Evolutionary conservation across 2,113 vertebrate genomes (phyloP).

Genomic region (Pantherophis guttatus): DNA sequence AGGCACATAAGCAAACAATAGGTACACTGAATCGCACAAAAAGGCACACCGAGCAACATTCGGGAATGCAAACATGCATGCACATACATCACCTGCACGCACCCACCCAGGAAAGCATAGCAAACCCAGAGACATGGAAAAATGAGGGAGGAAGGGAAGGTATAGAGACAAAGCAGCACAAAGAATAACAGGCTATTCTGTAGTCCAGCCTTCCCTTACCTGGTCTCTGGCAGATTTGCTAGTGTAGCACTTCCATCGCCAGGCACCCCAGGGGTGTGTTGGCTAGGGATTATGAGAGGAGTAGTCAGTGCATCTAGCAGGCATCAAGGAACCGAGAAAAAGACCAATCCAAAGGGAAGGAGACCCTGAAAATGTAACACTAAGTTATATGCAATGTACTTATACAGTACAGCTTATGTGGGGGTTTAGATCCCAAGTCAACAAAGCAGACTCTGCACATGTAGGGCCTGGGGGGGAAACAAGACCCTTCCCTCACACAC

Average conservation of each 20-base stretch:
- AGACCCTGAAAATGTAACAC: not conserved
- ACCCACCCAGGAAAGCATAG: not conserved
- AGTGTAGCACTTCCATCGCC: not conserved
- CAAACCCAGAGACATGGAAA: not conserved
- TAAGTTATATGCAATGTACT: not conserved
- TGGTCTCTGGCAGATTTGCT: not conserved
- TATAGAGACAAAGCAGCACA: not conserved
- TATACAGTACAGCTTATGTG: not conserved
- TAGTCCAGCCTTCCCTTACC: not conserved
- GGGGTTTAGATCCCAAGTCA: not conserved
- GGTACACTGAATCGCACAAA: not conserved
- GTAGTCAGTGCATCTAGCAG: not conserved
- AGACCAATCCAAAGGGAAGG: not conserved
- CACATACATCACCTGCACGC: not conserved
- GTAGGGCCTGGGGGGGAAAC: too few species aligned
- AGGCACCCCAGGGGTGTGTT: not conserved
- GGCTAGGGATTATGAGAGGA: not conserved
- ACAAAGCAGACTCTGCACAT: not conserved
- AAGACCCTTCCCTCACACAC: not conserved
- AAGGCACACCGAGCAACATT: not conserved
- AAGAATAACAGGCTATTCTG: not conserved
- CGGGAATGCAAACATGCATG: not conserved
- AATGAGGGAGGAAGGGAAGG: too few species aligned
- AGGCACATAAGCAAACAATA: not conserved
- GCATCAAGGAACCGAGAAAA: not conserved